phyloP scores from a whole-genome alignment of 23 tunicate species.

The Botrylloides violaceus region DNA sequence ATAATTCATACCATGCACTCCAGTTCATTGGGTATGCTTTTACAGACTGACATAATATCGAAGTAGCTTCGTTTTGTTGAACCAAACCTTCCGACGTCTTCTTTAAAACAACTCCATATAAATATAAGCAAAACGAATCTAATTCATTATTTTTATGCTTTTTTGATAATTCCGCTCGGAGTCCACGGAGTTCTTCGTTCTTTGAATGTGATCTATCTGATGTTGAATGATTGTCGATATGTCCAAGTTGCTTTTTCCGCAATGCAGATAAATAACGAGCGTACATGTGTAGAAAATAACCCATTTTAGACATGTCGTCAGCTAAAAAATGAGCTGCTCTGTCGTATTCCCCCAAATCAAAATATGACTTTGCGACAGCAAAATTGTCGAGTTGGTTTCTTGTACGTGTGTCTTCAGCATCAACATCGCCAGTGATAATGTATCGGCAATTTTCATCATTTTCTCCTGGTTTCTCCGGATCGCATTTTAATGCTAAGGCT shows the following conservation, averaged over 20 bases:
- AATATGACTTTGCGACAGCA: conserved; percentile 64
- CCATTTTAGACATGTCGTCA: conserved; percentile 31
- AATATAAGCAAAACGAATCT: conserved; percentile 45
- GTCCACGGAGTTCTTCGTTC: conserved; percentile 38
- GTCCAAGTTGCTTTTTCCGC: conserved; percentile 41
- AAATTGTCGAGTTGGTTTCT: conserved; percentile 35
- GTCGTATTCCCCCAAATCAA: conserved; percentile 70
- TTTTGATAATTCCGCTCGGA: conserved; percentile 38
- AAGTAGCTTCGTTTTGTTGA: conserved; percentile 45
- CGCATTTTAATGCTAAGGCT: conserved; percentile 27
- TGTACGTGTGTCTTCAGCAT: neutral
- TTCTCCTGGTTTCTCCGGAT: conserved; percentile 18
- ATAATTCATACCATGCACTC: conserved; percentile 75
- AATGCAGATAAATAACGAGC: conserved; percentile 48
- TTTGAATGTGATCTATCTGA: conserved; percentile 45
- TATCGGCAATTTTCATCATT: neutral
- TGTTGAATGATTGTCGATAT: conserved; percentile 48
- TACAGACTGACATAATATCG: conserved; percentile 35
- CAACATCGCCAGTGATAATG: conserved; percentile 6
- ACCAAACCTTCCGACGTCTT: conserved; percentile 63
- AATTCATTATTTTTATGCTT: conserved; percentile 27
- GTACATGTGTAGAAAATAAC: conserved; percentile 59
- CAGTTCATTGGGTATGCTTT: conserved; percentile 73
- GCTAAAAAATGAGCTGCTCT: conserved; percentile 53
- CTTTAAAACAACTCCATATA: conserved; percentile 63